These are phyloP conservation scores for Oryzaephilus surinamensis DNA, from an alignment of 1,140 invertebrate genomes.

Conservation along the genomic window DNA sequence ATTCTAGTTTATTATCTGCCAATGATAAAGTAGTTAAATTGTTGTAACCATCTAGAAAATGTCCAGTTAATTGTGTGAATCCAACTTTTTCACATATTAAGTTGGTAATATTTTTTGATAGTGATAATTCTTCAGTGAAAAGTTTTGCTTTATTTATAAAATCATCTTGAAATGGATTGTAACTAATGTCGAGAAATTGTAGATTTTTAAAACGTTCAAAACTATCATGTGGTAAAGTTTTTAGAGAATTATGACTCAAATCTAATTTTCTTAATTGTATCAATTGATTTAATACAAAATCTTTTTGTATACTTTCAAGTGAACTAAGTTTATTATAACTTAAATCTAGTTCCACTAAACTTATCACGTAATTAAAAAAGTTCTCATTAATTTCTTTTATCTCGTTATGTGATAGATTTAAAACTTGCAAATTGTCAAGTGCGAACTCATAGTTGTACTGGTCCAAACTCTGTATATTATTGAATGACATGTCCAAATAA, in stretches of 20 bases:
- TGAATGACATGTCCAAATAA: slow-evolving; percentile 25
- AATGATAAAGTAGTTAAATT: slow-evolving; percentile 20
- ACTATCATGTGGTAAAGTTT: slow-evolving; percentile 16
- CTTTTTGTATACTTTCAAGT: slow-evolving; percentile 31
- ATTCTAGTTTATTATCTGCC: slow-evolving; percentile 26
- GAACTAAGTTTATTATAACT: slow-evolving; percentile 40
- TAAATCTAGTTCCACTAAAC: slow-evolving; percentile 39
- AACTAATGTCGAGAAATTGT: slow-evolving; percentile 26
- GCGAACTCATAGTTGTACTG: slow-evolving; percentile 6
- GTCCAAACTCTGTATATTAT: slow-evolving; percentile 25
- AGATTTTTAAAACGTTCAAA: slow-evolving; percentile 18
- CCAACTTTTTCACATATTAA: slow-evolving; percentile 24
- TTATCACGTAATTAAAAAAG: slow-evolving; percentile 35
- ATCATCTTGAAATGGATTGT: slow-evolving; percentile 24
- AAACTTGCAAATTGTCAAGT: slow-evolving; percentile 11
- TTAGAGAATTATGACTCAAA: slow-evolving; percentile 32
- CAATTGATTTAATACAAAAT: slow-evolving; percentile 35
- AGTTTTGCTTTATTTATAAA: slow-evolving; percentile 14
- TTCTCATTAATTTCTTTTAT: slow-evolving; percentile 33
- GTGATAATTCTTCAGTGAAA: slow-evolving; percentile 12
- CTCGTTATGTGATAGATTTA: slow-evolving; percentile 32
- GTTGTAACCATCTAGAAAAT: slow-evolving; percentile 17
- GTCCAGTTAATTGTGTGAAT: slow-evolving; percentile 16
- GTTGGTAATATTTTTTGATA: slow-evolving; percentile 18
- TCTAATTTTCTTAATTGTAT: slow-evolving; percentile 37